A percentile compares a stretch with the other conserved stretches of the same genome.
These are phyloP conservation scores for Helarctos malayanus DNA, from an alignment of 2,797 vertebrate species.

Conservation along the genomic window DNA sequence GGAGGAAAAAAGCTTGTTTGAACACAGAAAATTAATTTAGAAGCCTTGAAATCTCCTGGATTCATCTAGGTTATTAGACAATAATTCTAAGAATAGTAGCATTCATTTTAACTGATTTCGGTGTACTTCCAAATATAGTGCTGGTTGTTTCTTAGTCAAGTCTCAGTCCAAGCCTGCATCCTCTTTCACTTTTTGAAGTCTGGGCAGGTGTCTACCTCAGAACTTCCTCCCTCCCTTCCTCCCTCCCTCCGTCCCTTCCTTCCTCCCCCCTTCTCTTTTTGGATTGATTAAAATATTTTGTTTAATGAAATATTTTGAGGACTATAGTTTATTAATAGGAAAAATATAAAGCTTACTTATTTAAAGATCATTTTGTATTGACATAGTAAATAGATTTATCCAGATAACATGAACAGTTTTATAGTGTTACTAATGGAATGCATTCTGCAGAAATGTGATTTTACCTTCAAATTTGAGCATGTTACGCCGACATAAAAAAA, in stretches of 20 bases:
- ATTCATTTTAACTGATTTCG: conserved; percentile 7
- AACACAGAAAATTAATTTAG: conserved; percentile 9
- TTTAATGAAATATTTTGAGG: conserved; percentile 66
- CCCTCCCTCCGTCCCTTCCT: neutral
- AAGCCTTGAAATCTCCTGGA: neutral
- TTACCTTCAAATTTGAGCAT: conserved; percentile 37
- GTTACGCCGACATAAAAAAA: conserved; percentile 44
- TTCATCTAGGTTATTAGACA: neutral
- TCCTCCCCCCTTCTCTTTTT: neutral
- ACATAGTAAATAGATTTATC: conserved; percentile 57
- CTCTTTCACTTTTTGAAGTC: neutral
- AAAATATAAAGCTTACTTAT: conserved; percentile 53
- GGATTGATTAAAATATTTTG: conserved; percentile 56
- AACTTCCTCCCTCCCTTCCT: neutral
- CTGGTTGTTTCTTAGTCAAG: neutral
- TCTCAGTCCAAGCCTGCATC: neutral
- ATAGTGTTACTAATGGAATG: neutral
- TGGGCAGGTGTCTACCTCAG: neutral
- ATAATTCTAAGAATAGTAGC: neutral
- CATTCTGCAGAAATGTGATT: conserved; percentile 29
- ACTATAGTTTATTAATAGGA: conserved; percentile 39
- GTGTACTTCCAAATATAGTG: neutral
- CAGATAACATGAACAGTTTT: conserved; percentile 45
- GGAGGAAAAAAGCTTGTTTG: neutral
- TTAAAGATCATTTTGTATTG: conserved; percentile 25